Evolutionary conservation across 2,113 vertebrate genomes (phyloP).

Genomic region (Isichthys henryi): DNA sequence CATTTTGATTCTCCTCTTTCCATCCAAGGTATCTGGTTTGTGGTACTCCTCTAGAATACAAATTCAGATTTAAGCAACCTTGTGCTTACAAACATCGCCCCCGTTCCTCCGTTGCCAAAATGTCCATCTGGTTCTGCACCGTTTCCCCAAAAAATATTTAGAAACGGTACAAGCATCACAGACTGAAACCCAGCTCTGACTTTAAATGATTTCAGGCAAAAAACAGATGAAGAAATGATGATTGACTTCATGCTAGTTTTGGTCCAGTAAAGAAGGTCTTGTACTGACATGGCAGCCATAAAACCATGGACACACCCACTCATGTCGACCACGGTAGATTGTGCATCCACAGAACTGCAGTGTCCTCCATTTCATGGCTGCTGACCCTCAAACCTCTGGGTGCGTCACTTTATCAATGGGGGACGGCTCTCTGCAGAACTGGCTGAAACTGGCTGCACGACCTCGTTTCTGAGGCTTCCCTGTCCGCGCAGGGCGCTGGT

Average conservation of each 20-base stretch:
- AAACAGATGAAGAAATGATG: not conserved
- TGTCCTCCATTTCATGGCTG: not conserved
- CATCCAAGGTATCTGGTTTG: not conserved
- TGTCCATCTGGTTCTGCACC: not conserved
- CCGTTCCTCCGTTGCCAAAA: not conserved
- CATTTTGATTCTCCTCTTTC: not conserved
- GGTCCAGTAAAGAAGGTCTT: not conserved
- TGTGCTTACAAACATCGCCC: not conserved
- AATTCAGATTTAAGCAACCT: not conserved
- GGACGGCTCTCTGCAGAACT: constrained; percentile 11
- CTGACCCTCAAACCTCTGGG: not conserved
- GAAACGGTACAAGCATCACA: not conserved
- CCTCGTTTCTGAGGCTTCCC: not conserved
- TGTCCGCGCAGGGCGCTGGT: not conserved
- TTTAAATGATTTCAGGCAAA: not conserved
- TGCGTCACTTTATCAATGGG: not conserved
- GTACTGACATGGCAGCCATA: not conserved
- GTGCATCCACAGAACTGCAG: not conserved
- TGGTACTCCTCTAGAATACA: not conserved
- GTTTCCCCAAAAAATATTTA: not conserved
- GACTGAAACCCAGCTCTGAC: not conserved
- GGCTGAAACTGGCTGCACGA: constrained; percentile 23
- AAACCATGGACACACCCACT: not conserved
- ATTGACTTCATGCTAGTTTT: not conserved
- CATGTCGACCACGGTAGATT: not conserved